Percentiles rank a stretch among this genome's conserved stretches.
phyloP scores from a whole-genome alignment of 2,888 invertebrate genomes.

The Agonopterix subpropinquella region DNA sequence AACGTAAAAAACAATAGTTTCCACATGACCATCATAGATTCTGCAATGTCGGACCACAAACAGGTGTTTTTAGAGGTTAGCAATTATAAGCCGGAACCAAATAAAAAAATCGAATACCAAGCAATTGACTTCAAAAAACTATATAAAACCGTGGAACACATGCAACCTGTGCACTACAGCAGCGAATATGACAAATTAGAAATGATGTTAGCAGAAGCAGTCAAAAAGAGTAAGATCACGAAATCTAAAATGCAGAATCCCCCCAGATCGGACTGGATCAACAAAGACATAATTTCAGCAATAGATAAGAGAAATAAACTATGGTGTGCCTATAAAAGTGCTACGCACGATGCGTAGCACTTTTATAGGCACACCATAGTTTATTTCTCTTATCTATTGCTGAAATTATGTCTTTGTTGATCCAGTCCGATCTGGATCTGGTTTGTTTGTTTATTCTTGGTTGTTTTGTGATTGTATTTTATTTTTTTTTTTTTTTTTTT shows the following conservation, averaged over 20 bases:
- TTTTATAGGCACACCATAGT: too few relatives aligned
- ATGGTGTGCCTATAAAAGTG: too few relatives aligned
- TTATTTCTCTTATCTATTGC: too few relatives aligned
- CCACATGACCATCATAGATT: constrained; percentile 11
- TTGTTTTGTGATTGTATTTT: too few relatives aligned
- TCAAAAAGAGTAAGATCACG: background rate
- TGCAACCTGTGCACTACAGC: background rate
- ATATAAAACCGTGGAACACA: background rate
- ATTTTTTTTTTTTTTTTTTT: too few relatives aligned
- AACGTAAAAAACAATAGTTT: constrained; percentile 6
- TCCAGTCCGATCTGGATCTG: too few relatives aligned
- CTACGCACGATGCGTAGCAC: too few relatives aligned
- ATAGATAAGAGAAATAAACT: too few relatives aligned
- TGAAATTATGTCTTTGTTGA: too few relatives aligned
- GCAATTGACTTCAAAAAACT: background rate
- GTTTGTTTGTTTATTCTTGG: too few relatives aligned
- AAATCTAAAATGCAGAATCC: constrained; percentile 10
- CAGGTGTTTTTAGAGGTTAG: constrained; percentile 8
- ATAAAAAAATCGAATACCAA: background rate
- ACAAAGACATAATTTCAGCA: too few relatives aligned
- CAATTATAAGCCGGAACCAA: background rate
- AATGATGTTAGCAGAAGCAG: background rate
- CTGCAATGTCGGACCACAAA: too few relatives aligned
- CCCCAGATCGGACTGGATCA: constrained; percentile 10
- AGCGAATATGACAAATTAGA: background rate